A percentile compares a stretch with the other conserved stretches of the same genome.
phyloP scores from a whole-genome alignment of 2,888 invertebrate species.

The Erynnis tages region DNA sequence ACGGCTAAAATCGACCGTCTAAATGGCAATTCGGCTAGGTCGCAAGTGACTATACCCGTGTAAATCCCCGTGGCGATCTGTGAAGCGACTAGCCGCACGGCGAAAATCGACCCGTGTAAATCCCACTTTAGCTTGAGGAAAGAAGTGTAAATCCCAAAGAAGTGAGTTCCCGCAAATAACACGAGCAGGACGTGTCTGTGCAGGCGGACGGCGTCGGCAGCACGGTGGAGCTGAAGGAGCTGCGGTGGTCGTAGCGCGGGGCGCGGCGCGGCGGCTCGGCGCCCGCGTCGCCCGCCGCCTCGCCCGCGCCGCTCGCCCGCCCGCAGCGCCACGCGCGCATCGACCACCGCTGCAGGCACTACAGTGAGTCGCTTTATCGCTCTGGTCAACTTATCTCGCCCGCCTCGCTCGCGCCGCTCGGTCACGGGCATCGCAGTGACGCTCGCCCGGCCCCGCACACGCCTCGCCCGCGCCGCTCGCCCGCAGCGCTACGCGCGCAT shows the following conservation, averaged over 20 bases:
- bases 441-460: constrained; percentile 62
- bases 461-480: constrained; percentile 35
- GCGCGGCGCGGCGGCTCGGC: constrained; percentile 68
- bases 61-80: too few relatives aligned
- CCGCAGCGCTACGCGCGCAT: constrained; percentile 33
- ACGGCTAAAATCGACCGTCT: constrained; percentile 37
- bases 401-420: constrained; percentile 72
- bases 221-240: constrained; percentile 66
- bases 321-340: constrained; percentile 33
- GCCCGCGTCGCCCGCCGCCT: constrained; percentile 64
- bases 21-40: constrained; percentile 40
- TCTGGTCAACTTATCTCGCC: constrained; percentile 8
- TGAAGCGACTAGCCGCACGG: constrained; percentile 39
- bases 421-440: constrained; percentile 68
- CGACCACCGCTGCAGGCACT: constrained; percentile 36
- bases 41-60: too few relatives aligned
- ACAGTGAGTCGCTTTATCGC: constrained; percentile 42
- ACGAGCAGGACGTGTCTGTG: background rate
- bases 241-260: constrained; percentile 72
- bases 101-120: constrained; percentile 48
- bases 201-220: constrained; percentile 53
- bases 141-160: too few relatives aligned
- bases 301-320: constrained; percentile 29
- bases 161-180: too few relatives aligned
- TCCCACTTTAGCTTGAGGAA: background rate